Conservation (phyloP, 2,888 invertebrate genomes). For the Amphipoea oculea region DNA sequence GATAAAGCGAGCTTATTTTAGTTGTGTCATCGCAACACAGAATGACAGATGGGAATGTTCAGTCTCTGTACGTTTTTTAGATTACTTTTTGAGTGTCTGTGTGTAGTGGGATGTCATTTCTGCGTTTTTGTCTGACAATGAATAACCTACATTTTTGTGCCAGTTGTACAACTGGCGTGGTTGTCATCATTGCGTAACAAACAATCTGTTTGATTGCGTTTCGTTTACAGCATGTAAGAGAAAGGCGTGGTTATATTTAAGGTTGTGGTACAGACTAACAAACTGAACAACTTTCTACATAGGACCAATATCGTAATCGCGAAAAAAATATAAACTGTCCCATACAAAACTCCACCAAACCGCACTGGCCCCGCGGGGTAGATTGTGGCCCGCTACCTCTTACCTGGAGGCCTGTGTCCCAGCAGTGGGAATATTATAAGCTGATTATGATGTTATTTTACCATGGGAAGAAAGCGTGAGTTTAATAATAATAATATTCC, state of each 20-base stretch:
- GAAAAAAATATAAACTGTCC: not conserved
- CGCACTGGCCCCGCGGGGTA: too few relatives aligned
- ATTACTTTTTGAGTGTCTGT: slow-evolving; percentile 49
- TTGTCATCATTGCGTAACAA: slow-evolving; percentile 25
- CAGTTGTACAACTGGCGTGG: not conserved
- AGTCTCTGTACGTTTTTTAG: slow-evolving; percentile 34
- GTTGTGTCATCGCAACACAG: slow-evolving; percentile 49
- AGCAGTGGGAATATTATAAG: too few relatives aligned
- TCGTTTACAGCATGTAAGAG: not conserved
- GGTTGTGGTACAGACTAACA: not conserved
- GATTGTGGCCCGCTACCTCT: too few relatives aligned
- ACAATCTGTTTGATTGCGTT: slow-evolving; percentile 7
- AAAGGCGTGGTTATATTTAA: not conserved
- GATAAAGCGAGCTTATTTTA: slow-evolving; percentile 42
- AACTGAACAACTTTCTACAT: not conserved
- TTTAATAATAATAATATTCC: too few relatives aligned
- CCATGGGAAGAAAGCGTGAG: too few relatives aligned
- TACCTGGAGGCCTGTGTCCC: too few relatives aligned
- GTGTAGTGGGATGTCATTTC: slow-evolving; percentile 22
- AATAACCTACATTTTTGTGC: slow-evolving; percentile 30
- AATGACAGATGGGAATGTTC: slow-evolving; percentile 41
- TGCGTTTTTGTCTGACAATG: slow-evolving; percentile 29
- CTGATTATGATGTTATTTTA: too few relatives aligned
- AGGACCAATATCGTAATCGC: not conserved
- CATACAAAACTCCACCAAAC: not conserved